Base-by-base conservation (phyloP, 2,888 invertebrate genomes). In the Pyrrhia umbra region DNA sequence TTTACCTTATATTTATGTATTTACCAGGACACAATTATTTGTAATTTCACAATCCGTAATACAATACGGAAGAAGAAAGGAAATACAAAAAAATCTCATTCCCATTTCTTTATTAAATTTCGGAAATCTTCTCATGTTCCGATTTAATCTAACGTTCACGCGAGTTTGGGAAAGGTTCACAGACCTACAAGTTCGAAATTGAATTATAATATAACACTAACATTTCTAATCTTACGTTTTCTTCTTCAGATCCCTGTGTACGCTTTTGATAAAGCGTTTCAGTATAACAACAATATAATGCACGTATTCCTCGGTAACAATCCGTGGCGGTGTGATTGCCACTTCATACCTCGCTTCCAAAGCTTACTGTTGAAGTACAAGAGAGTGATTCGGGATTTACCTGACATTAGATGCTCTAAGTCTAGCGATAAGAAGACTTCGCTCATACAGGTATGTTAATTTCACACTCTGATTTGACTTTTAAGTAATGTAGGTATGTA, bases 261-360 rank as follows among this genome's bases (percentile, higher is more conserved):
- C 87, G 97, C 97, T 0, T 91, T 98, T 69, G 97, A 97, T 81
- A 97, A 97, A 85, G 97, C 97, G 0, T 95, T 98, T 23, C 96
- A 97, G 79, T 96, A 96, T 51, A 98, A 97, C 87, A 94, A 95
- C 42, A 96, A 97, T 77, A 97, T 96, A 39, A 96, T 96, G 81
- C 95, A 96, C 60, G 91, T 98, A 27, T 96, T 95, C 81, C 92
- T 98, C 0, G 97, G 97, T 0, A 94, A 95, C 69, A 98, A 98
- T 90, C 97, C 98, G 0, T 98, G 98, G 97, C 95, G 96, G 23
- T 98, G 98, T 84, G 97, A 97, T 81, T 98, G 98, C 77, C 96
- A 96, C 73, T 98, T 97, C 87, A 97, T 97, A 4, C 97, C 97
- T 43, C 95, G 96, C 39, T 97, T 98, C 85, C 97, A 97, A 85